phyloP scores from a whole-genome alignment of 2,797 vertebrate species.

The Anguilla marmorata region DNA sequence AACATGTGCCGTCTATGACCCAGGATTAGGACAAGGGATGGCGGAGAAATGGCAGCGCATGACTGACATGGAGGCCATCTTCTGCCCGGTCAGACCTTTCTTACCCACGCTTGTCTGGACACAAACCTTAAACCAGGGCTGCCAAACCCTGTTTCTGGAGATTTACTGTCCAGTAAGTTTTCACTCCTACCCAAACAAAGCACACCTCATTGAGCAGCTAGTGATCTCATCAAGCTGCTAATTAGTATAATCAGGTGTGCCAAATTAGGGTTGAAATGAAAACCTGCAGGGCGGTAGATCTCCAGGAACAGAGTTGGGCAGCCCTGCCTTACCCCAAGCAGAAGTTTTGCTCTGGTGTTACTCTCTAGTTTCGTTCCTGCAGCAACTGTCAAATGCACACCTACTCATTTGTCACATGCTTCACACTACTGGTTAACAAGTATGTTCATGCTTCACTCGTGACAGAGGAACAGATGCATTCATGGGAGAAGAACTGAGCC shows the following conservation, averaged over 20 bases:
- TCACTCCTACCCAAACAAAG: too few relatives aligned
- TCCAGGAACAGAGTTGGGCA: too few relatives aligned
- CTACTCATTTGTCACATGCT: not conserved
- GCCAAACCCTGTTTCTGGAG: too few relatives aligned
- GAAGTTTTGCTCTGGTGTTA: not conserved
- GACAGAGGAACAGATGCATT: not conserved
- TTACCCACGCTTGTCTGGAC: not conserved
- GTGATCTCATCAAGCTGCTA: too few relatives aligned
- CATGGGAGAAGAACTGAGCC: not conserved
- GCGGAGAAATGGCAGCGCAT: not conserved
- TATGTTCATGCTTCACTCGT: not conserved
- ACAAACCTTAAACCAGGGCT: not conserved
- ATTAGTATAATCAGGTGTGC: too few relatives aligned
- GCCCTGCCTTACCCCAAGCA: not conserved
- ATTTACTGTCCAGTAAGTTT: too few relatives aligned
- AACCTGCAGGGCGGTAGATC: too few relatives aligned
- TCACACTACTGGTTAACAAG: not conserved
- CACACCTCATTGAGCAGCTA: too few relatives aligned
- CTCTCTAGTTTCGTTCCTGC: not conserved
- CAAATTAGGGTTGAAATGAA: too few relatives aligned
- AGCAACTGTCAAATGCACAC: not conserved
- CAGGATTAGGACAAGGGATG: not conserved
- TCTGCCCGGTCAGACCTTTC: not conserved
- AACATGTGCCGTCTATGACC: not conserved
- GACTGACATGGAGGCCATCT: not conserved